Base-by-base conservation (phyloP, 2,797 vertebrate genomes). In the Gadopsis bispinosus region DNA sequence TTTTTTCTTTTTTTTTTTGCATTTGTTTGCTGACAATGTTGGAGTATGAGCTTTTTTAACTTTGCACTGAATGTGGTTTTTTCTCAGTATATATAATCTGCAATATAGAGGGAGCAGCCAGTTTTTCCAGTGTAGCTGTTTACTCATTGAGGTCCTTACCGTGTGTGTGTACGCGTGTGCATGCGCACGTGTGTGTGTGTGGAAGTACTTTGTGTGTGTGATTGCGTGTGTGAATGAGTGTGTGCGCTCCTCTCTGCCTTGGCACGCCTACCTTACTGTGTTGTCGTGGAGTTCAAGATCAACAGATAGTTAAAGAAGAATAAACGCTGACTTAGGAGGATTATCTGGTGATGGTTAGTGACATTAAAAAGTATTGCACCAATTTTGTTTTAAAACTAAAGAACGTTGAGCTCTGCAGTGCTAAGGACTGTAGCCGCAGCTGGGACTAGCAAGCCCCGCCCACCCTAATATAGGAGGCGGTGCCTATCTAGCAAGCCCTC, bases 391-490 rank as follows among this genome's bases (percentile, higher is more conserved):
- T 96, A 96, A 97, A 97, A 97, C 96, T 97, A 97, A 98, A 97
- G 97, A 98, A 96, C 88, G 91, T 96, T 95, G 96, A 97, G 97
- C 96, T 97, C 96, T 97, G 95, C 97, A 97, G 97, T 98, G 97
- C 97, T 94, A 96, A 96, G 97, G 96, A 97, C 96, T 97, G 97
- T 97, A 97, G 96, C 96, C 96, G 96, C 97, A 97, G 98, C 98
- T 98, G 97, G 97, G 97, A 98, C 97, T 97, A 96, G 96, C 95
- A 96, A 93, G 96, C 96, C 96, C 94, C 84, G 91, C 96, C 96
- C 92, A 93, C 93, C 94, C 94, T 93, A 95, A 94, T 95, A 37
- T 83, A 85, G 80, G 80, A 74, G 86, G 87, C 20, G 72, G 85
- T 86, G 91, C 59, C 76, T 83, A 88, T 90, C 93, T 93, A 94